These are phyloP conservation scores for Bombyx mori DNA, from an alignment of 1,140 invertebrate genomes.

Conservation along the genomic window DNA sequence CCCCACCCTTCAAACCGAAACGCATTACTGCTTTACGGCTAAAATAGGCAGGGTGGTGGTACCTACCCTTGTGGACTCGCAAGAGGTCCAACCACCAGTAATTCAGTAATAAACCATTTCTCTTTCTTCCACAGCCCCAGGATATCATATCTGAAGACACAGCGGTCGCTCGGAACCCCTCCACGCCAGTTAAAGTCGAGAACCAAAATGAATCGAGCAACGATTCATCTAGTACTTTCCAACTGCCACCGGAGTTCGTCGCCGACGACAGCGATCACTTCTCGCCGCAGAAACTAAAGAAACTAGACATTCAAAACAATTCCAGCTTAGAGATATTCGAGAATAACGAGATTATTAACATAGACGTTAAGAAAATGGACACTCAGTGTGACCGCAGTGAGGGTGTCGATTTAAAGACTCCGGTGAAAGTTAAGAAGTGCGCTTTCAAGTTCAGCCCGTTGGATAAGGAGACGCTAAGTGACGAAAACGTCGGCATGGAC, in stretches of 20 bases:
- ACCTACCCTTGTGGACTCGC: too few relatives aligned
- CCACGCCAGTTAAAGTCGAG: too few relatives aligned
- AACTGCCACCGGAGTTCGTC: constrained; percentile 18
- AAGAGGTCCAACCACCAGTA: too few relatives aligned
- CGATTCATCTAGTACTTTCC: constrained; percentile 15
- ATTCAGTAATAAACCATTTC: too few relatives aligned
- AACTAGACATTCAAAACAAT: constrained; percentile 34
- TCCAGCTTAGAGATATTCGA: constrained; percentile 43
- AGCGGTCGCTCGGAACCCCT: too few relatives aligned
- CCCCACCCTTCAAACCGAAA: too few relatives aligned
- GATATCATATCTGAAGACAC: too few relatives aligned
- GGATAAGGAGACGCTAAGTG: constrained; percentile 25
- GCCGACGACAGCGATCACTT: constrained; percentile 15
- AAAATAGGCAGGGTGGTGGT: too few relatives aligned
- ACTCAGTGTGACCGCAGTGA: constrained; percentile 4
- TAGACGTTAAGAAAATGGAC: constrained; percentile 29
- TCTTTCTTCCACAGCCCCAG: too few relatives aligned
- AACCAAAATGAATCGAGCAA: background rate
- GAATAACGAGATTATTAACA: constrained; percentile 30
- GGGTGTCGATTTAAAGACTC: constrained; percentile 13
- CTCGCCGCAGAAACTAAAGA: constrained; percentile 32
- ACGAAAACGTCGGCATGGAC: constrained; percentile 31
- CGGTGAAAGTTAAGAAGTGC: constrained; percentile 21
- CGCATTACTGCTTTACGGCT: too few relatives aligned
- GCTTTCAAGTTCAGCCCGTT: constrained; percentile 36